Evolutionary conservation across 2,113 vertebrate species (phyloP).

Genomic region (Tauraco erythrolophus): DNA sequence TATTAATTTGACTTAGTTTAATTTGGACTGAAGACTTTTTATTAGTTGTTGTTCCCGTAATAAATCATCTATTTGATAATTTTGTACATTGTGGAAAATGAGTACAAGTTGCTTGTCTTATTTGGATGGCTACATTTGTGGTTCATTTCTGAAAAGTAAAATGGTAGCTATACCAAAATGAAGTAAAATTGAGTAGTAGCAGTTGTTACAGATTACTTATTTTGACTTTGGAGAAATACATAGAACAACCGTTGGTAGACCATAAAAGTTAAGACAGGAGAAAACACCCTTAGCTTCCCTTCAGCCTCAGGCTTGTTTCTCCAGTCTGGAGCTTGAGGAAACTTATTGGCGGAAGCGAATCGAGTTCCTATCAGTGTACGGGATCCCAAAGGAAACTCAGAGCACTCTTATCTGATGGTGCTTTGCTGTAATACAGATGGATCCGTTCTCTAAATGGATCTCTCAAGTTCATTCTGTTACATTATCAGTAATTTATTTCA

Average conservation of each 20-base stretch:
- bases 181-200: not conserved
- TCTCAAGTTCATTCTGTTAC: not conserved
- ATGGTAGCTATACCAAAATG: not conserved
- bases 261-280: not conserved
- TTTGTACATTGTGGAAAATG: not conserved
- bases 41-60: not conserved
- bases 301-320: not conserved
- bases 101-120: not conserved
- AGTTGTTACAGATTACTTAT: not conserved
- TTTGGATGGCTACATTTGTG: not conserved
- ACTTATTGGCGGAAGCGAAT: not conserved
- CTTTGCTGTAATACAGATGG: not conserved
- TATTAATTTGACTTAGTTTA: conserved; percentile 1
- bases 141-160: not conserved
- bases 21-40: not conserved
- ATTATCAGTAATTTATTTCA: not conserved
- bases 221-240: not conserved
- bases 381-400: not conserved
- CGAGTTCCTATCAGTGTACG: not conserved
- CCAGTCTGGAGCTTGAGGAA: not conserved
- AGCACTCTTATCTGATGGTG: not conserved
- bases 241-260: not conserved
- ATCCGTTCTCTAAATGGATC: not conserved
- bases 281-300: not conserved
- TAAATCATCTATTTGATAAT: not conserved